Evolutionary conservation across 2,797 vertebrate species (phyloP), one percentile per base, ranked within the genome.

Genomic region (Sebastes nivosus): DNA sequence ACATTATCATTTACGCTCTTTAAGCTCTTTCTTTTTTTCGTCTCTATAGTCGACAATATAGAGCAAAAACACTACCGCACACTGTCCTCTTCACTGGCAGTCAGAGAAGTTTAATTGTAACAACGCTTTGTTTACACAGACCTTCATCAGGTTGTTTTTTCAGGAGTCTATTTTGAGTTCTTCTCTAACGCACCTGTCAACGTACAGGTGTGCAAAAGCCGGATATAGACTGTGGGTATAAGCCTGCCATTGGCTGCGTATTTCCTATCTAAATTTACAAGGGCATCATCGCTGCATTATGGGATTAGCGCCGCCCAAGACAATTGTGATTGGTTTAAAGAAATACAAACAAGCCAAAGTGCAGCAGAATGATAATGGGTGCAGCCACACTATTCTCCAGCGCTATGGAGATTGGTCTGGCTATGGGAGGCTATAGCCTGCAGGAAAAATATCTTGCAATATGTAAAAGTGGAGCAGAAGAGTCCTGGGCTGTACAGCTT

Each of bases 401-500:
- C 1, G 4, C 8, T 20, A 5, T 7, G 22, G 54, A 46, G 42
- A 18, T 46, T 18, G 42, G 42, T 46, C 16, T 46, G 42, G 42
- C 14, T 46, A 46, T 46, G 54, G 1, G 11, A 14, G 55, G 13
- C 24, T 58, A 38, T 0, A 58, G 18, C 55, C 25, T 52, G 59
- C 59, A 72, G 22, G 67, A 58, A 6, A 76, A 64, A 70, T 38
- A 67, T 54, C 13, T 69, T 66, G 13, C 22, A 75, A 55, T 25
- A 36, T 68, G 20, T 50, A 27, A 74, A 72, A 82, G 70, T 76
- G 63, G 38, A 67, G 86, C 72, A 77, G 65, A 69, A 52, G 25
- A 69, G 25, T 82, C 20, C 42, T 58, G 72, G 25, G 18, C 68
- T 52, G 36, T 59, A 71, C 24, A 72, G 46, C 50, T 50, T 76